Base-by-base conservation (phyloP, 2,888 invertebrate genomes). In the Scelioninae gen. 1 region DNA sequence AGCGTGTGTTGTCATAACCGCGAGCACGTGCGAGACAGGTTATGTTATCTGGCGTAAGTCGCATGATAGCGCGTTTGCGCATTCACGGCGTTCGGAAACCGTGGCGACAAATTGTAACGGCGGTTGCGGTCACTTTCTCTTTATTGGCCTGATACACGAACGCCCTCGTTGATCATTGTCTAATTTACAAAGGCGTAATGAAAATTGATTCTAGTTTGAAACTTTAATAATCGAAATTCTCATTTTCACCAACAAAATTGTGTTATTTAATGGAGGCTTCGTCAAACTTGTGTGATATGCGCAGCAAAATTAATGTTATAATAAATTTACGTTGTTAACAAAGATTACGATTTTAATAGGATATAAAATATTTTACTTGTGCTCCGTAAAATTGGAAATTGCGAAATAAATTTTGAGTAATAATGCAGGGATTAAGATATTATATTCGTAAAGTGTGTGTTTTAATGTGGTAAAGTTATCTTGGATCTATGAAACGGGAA, bases 91-190 rank as follows among this genome's bases (percentile, higher is more conserved):
- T 58, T 58, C 38, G 58, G 34, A 51, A 60, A 60, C 34, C 16
- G 60, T 76, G 40, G 71, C 71, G 78, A 78, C 78, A 71, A 78
- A 78, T 78, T 71, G 63, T 65, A 56, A 69, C 56, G 40, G 55
- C 49, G 55, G 55, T 56, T 69, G 43, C 58, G 62, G 62, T 72
- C 72, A 77, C 78, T 78, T 78, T 78, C 78, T 78, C 78, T 78
- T 78, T 71, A 56, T 78, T 56, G 55, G 9, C 43, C 16, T 49
- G 16, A 62, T 78, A 56, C 69, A 71, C 49, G 31, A 62, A 69
- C 69, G 15, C 23, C 11, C 5, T 45, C 51, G 38, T 32, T 29
- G 51, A 60, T 66, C 65, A 60, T 49, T 58, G 32, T 49, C 38
- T 51, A 13, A 51, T 74, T 62, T 43, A 43, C 40, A 34, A 68